Base-by-base conservation (phyloP, 2,797 vertebrate genomes). In the Galagoides demidoff region DNA sequence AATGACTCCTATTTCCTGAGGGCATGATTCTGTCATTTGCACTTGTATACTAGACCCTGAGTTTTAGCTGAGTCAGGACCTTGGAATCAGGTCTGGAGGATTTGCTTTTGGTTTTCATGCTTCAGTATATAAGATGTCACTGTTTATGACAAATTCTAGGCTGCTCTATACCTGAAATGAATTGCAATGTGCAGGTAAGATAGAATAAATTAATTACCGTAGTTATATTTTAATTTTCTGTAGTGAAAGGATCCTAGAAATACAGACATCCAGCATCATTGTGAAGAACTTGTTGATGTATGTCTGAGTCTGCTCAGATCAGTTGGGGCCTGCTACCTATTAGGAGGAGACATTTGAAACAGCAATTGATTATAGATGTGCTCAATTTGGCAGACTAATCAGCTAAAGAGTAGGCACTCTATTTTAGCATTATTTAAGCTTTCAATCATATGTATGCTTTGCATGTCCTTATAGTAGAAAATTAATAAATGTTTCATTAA, bases 11-110 rank as follows among this genome's bases (percentile, higher is more conserved):
- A n/a, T 64, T 96, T 96, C 81, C 43, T 34, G 64, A 95, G 83
- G 92, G 61, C 22, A 27, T 22, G 77, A 78, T 49, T 78, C 76
- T 96, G 61, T 91, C 71, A 20, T 87, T 92, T 92, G 52, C 25
- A 43, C 34, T 90, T 94, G 27, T 85, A 17, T 19, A 20, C 59
- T 78, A 59, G 89, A 70, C 59, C 45, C 8, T 25, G 70, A 82
- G 68, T 87, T 97, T 96, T 96, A 55, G 61, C 84, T 95, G 95
- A 95, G 79, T 96, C 87, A 95, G 81, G 59, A 88, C 52, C 84
- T 95, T 81, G 49, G 27, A 94, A 89, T 74, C 43, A 89, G 71
- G 31, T 89, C 66, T 89, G 29, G 49, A 94, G 70, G 64, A 85
- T 82, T 83, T 92, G 55, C 22, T 95, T 90, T 73, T 74, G 20